phyloP scores from a whole-genome alignment of 2,113 vertebrate genomes.

The Ptychochromis oligacanthus region DNA sequence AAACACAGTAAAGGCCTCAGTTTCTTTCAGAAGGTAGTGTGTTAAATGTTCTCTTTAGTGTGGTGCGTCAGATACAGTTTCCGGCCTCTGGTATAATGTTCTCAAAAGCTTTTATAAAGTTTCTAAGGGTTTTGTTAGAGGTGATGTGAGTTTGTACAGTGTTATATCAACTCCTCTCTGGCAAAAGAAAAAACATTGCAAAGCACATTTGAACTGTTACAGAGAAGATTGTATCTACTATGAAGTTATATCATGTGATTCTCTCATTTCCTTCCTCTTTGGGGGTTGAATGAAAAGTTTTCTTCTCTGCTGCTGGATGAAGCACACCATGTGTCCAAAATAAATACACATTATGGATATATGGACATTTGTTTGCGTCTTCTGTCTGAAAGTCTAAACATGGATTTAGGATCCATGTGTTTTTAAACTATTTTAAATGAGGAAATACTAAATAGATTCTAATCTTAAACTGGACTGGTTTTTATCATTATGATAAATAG shows the following conservation, averaged over 20 bases:
- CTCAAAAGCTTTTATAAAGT: not conserved
- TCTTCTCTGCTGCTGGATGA: constrained; percentile 46
- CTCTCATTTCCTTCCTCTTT: constrained; percentile 23
- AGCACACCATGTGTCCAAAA: constrained; percentile 61
- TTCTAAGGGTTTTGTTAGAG: not conserved
- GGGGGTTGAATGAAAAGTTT: constrained; percentile 35
- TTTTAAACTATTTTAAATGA: not conserved
- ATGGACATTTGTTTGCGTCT: constrained; percentile 66
- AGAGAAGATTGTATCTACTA: constrained; percentile 13
- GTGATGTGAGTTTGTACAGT: not conserved
- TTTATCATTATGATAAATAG: not conserved
- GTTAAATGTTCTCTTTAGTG: not conserved
- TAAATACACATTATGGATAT: constrained; percentile 61
- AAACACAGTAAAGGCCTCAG: not conserved
- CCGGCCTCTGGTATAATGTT: constrained; percentile 4
- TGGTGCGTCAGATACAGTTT: not conserved
- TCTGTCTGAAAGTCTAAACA: constrained; percentile 40
- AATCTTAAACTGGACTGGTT: not conserved
- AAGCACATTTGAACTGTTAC: constrained; percentile 29
- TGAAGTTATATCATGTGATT: constrained; percentile 11
- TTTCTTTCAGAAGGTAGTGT: not conserved
- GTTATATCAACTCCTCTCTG: constrained; percentile 8
- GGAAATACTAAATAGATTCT: not conserved
- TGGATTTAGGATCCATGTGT: not conserved
- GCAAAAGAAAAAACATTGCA: not conserved